Evolutionary conservation across 2,797 vertebrate genomes (phyloP).

Genomic region (Pantherophis vulpinus): DNA sequence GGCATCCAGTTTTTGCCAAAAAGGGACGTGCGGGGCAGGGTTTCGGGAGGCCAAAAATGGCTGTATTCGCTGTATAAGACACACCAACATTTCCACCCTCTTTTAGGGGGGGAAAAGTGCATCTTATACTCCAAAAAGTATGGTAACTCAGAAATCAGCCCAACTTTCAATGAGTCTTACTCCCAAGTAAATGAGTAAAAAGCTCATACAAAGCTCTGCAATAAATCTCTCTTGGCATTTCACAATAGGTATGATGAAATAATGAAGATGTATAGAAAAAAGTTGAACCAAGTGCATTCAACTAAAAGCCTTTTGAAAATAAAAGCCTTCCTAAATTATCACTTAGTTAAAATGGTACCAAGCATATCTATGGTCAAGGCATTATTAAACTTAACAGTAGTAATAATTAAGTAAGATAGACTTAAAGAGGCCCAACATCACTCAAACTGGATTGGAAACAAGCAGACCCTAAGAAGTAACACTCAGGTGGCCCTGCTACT

Average conservation of each 20-base stretch:
- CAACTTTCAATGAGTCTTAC: background rate
- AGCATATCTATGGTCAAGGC: background rate
- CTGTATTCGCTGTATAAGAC: no score
- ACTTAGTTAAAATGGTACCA: background rate
- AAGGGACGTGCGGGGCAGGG: fast-evolving
- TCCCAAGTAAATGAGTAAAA: background rate
- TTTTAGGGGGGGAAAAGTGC: no score
- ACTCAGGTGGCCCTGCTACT: background rate
- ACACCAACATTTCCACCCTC: no score
- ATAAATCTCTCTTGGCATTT: background rate
- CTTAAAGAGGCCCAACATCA: background rate
- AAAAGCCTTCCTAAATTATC: background rate
- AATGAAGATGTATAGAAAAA: background rate
- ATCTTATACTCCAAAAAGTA: no score
- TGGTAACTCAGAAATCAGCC: background rate
- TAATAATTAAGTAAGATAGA: background rate
- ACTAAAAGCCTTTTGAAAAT: background rate
- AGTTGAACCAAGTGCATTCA: background rate
- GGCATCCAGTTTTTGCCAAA: no score
- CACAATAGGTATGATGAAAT: background rate
- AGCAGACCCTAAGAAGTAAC: background rate
- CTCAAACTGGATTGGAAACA: background rate
- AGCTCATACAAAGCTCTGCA: background rate
- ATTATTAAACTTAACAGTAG: background rate
- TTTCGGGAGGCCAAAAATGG: no score